A percentile compares a stretch with the other conserved stretches of the same genome.
Conservation (phyloP, 2,888 invertebrate genomes). For the Anaspis maculata region DNA sequence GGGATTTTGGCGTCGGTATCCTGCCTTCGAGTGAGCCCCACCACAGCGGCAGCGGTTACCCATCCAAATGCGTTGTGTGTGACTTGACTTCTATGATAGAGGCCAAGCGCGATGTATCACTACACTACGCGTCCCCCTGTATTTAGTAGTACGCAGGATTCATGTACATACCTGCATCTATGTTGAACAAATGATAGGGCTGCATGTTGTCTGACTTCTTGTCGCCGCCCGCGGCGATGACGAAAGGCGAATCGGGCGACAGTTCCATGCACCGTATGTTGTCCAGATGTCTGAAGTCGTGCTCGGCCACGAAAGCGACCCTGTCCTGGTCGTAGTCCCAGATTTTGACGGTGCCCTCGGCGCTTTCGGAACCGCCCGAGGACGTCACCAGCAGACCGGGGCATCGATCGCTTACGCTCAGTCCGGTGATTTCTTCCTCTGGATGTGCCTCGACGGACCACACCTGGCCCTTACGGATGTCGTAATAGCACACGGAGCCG, state of each 20-base stretch:
- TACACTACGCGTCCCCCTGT: too few species aligned
- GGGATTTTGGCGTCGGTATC: too few species aligned
- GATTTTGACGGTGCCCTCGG: conserved; percentile 74
- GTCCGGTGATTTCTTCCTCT: conserved; percentile 77
- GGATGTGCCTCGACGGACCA: conserved; percentile 54
- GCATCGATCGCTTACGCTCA: conserved; percentile 63
- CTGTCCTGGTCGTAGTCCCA: conserved; percentile 60
- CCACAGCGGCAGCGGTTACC: too few species aligned
- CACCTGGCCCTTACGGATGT: conserved; percentile 52
- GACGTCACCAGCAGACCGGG: conserved; percentile 70
- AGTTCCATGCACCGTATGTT: conserved; percentile 62
- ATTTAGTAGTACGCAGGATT: too few species aligned
- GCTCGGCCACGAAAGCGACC: conserved; percentile 38
- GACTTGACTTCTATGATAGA: too few species aligned
- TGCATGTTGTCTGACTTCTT: conserved; percentile 68
- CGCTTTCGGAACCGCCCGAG: too few species aligned
- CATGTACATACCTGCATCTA: conserved; percentile 56
- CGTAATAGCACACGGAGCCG: conserved; percentile 64
- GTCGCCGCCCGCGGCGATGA: conserved; percentile 79
- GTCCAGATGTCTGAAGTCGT: conserved; percentile 61
- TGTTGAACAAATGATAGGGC: conserved; percentile 54
- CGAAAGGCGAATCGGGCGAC: conserved; percentile 75
- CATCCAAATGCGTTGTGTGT: too few species aligned
- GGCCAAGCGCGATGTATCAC: too few species aligned
- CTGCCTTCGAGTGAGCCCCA: too few species aligned